These are phyloP conservation scores for Mimumesa dahlbomi DNA, from an alignment of 2,888 invertebrate genomes.

Conservation along the genomic window DNA sequence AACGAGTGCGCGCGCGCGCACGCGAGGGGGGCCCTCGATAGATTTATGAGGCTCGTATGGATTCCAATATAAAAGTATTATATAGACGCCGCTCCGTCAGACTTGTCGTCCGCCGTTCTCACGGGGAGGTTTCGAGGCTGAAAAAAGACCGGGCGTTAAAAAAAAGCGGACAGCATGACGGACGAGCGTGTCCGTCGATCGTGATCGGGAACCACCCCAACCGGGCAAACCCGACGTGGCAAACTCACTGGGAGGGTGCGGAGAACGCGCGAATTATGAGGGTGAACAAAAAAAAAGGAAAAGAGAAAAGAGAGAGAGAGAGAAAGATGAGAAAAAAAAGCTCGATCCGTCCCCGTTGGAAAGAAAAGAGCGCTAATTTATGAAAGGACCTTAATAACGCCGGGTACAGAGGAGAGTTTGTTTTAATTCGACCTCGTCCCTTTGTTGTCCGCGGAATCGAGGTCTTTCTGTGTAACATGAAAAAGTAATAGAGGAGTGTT, in stretches of 20 bases:
- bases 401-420: too few relatives aligned
- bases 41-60: conserved; percentile 71
- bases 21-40: conserved; percentile 64
- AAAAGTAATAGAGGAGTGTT: too few relatives aligned
- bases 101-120: conserved; percentile 26
- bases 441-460: too few relatives aligned
- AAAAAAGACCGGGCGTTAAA: conserved; percentile 51
- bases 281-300: background rate
- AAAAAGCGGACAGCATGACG: conserved; percentile 66
- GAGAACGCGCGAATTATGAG: background rate
- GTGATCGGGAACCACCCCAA: conserved; percentile 58
- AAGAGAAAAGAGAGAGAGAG: background rate
- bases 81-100: conserved; percentile 52
- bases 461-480: too few relatives aligned
- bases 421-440: too few relatives aligned
- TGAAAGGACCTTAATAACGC: too few relatives aligned
- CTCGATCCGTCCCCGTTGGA: conserved; percentile 3
- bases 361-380: too few relatives aligned
- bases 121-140: conserved; percentile 15
- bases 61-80: conserved; percentile 73
- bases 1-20: too few relatives aligned
- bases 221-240: conserved; percentile 17
- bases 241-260: too few relatives aligned
- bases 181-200: conserved; percentile 65
- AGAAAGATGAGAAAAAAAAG: background rate